A percentile compares a stretch with the other conserved stretches of the same genome.
Evolutionary conservation across 2,113 vertebrate genomes (phyloP).

Genomic region (Stegastes partitus): DNA sequence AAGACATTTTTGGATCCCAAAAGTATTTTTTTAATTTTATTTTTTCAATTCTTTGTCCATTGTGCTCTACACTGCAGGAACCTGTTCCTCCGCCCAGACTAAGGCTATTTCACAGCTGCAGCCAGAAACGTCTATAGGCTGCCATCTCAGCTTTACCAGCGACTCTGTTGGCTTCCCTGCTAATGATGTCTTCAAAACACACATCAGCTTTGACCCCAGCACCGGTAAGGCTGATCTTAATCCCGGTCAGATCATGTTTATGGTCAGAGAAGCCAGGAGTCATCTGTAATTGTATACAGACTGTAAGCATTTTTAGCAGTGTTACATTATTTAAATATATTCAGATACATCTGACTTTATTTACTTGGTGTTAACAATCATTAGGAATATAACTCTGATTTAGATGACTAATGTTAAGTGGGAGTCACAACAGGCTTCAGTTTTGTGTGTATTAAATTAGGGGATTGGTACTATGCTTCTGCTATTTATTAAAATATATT

Average conservation of each 20-base stretch:
- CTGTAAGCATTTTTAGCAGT: not conserved
- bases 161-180: conserved; percentile 87
- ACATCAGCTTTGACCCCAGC: conserved; percentile 87
- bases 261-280: not conserved
- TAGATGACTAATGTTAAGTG: not conserved
- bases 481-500: no score
- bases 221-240: conserved; percentile 81
- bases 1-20: not conserved
- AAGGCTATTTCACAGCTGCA: conserved; percentile 85
- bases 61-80: conserved; percentile 79
- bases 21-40: no score
- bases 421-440: not conserved
- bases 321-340: no score
- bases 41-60: not conserved
- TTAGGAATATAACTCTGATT: not conserved
- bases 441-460: no score
- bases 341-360: not conserved
- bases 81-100: conserved; percentile 87
- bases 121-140: conserved; percentile 88
- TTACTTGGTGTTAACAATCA: not conserved
- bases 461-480: no score
- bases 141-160: conserved; percentile 88
- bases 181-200: conserved; percentile 85
- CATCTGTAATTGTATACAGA: not conserved
- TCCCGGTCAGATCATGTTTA: not conserved